A percentile compares a stretch with the other conserved stretches of the same genome.
Conservation (phyloP, 1,140 invertebrate species). For the Pachyrhynchus sulphureomaculatus region DNA sequence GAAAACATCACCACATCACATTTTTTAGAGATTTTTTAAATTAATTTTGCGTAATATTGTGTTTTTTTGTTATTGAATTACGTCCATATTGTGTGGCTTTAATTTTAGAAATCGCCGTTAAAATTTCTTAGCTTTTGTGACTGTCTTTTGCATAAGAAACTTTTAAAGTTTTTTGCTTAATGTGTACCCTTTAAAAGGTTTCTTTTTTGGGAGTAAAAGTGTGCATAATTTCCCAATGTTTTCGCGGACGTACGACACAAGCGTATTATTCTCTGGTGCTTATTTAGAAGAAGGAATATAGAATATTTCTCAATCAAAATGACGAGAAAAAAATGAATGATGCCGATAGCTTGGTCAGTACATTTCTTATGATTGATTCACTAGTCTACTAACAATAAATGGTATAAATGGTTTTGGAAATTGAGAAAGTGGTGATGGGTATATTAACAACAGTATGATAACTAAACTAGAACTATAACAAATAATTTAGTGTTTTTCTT, state of each 20-base stretch:
- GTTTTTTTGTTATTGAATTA: background rate
- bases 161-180: background rate
- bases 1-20: conserved; percentile 1
- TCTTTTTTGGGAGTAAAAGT: conserved; percentile 4
- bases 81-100: conserved; percentile 1
- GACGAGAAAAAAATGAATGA: conserved; percentile 55
- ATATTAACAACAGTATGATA: no score
- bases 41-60: no score
- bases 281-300: conserved; percentile 20
- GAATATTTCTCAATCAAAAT: conserved; percentile 40
- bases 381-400: background rate
- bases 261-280: background rate
- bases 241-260: background rate
- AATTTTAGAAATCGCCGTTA: conserved; percentile 1
- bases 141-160: background rate
- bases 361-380: conserved; percentile 5
- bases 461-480: no score
- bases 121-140: conserved; percentile 10
- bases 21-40: background rate
- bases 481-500: no score
- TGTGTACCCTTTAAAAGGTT: background rate
- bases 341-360: conserved; percentile 56
- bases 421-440: background rate
- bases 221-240: conserved; percentile 4
- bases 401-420: background rate